Conservation (phyloP, 1,140 invertebrate genomes). For the Diorhabda carinulata region DNA sequence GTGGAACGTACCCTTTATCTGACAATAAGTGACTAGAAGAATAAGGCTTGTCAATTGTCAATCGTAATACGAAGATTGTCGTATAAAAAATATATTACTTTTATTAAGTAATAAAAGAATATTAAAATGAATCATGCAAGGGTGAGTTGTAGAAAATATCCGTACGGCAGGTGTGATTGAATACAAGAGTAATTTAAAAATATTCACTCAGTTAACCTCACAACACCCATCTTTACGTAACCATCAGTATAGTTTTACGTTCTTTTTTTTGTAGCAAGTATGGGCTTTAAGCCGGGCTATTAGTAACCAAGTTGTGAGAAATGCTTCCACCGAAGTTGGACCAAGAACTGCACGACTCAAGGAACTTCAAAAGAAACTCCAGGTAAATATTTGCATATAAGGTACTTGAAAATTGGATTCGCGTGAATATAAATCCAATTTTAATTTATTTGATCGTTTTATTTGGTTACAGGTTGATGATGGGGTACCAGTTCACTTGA, state of each 20-base stretch:
- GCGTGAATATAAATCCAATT: no score
- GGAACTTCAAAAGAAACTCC: not conserved
- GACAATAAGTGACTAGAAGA: no score
- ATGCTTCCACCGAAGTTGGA: not conserved
- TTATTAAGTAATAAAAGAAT: no score
- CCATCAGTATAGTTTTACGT: not conserved
- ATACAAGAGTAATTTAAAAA: no score
- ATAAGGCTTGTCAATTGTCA: no score
- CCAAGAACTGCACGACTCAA: not conserved
- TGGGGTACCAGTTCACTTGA: constrained; percentile 57
- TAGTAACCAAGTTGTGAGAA: not conserved
- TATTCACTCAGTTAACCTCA: not conserved
- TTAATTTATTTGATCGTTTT: not conserved
- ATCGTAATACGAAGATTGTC: no score
- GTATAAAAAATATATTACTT: no score
- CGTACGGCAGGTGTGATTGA: no score
- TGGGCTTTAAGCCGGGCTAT: not conserved
- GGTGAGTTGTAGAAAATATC: no score
- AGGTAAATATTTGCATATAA: not conserved
- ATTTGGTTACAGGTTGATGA: constrained; percentile 50
- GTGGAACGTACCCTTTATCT: no score
- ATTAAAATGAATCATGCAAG: no score
- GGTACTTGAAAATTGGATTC: not conserved
- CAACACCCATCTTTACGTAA: not conserved
- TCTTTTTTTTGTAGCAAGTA: not conserved